Evolutionary conservation across 2,113 vertebrate genomes (phyloP).

Genomic region (Crotalus tigris): DNA sequence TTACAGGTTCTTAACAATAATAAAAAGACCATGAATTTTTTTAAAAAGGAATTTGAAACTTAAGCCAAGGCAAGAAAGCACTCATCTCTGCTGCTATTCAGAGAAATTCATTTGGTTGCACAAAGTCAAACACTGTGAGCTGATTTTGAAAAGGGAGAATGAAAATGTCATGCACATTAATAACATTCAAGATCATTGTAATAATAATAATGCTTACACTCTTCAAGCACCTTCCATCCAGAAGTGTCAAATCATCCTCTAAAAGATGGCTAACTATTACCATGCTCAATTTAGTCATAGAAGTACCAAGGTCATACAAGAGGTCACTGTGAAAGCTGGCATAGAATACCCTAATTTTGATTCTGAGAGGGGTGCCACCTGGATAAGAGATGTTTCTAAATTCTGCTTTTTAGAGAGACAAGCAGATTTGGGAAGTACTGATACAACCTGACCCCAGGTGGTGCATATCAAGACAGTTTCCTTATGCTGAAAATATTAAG

Average conservation of each 20-base stretch:
- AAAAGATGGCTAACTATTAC: slow-evolving; percentile 20
- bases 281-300: slow-evolving; percentile 12
- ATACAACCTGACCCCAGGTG: rapidly evolving
- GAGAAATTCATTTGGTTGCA: background rate
- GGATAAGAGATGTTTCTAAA: background rate
- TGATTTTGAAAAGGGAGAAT: background rate
- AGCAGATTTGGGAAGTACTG: background rate
- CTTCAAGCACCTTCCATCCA: slow-evolving; percentile 24
- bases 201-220: slow-evolving; percentile 35
- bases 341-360: slow-evolving; percentile 6
- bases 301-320: background rate
- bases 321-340: background rate
- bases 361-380: background rate
- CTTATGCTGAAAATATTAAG: background rate
- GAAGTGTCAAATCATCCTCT: slow-evolving; percentile 29
- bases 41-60: background rate
- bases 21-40: background rate
- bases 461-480: background rate
- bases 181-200: slow-evolving; percentile 14
- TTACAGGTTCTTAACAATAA: background rate
- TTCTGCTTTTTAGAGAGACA: background rate
- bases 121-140: background rate
- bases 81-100: background rate
- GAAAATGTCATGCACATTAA: background rate
- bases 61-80: background rate